Percentiles rank a stretch among this genome's conserved stretches.
phyloP scores from a whole-genome alignment of 1,140 invertebrate genomes.

The Heliothis virescens region DNA sequence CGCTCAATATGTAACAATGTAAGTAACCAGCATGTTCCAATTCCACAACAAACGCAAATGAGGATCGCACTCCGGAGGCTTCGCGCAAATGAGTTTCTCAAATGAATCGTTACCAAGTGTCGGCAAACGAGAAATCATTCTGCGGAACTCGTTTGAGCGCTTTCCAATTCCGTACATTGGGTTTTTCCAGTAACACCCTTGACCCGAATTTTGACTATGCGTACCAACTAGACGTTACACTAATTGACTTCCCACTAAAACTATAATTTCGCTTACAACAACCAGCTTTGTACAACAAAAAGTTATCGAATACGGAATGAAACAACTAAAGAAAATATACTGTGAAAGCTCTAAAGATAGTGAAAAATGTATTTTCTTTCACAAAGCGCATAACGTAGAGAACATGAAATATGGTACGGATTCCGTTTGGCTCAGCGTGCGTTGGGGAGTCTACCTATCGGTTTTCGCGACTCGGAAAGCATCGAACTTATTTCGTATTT shows the following conservation, averaged over 20 bases:
- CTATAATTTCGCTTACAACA: neutral
- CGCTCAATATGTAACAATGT: conserved; percentile 48
- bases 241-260: conserved; percentile 3
- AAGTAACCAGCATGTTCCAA: conserved; percentile 53
- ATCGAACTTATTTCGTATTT: conserved; percentile 75
- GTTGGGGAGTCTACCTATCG: conserved; percentile 75
- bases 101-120: conserved; percentile 76
- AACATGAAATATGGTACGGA: conserved; percentile 84
- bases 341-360: conserved; percentile 78
- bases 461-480: conserved; percentile 75
- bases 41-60: conserved; percentile 72
- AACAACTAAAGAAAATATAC: conserved; percentile 75
- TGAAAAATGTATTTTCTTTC: conserved; percentile 85
- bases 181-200: conserved; percentile 54
- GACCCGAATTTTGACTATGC: conserved; percentile 44
- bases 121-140: conserved; percentile 72
- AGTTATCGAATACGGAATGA: conserved; percentile 56
- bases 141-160: conserved; percentile 57
- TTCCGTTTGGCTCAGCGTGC: conserved; percentile 80
- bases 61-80: conserved; percentile 68
- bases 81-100: conserved; percentile 76
- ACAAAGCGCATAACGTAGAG: conserved; percentile 82
- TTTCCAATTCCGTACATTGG: conserved; percentile 64
- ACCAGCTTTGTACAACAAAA: conserved; percentile 39
- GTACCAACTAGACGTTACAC: neutral